These are phyloP conservation scores for Phoebastria nigripes DNA, from an alignment of 2,797 vertebrate genomes.

Conservation along the genomic window DNA sequence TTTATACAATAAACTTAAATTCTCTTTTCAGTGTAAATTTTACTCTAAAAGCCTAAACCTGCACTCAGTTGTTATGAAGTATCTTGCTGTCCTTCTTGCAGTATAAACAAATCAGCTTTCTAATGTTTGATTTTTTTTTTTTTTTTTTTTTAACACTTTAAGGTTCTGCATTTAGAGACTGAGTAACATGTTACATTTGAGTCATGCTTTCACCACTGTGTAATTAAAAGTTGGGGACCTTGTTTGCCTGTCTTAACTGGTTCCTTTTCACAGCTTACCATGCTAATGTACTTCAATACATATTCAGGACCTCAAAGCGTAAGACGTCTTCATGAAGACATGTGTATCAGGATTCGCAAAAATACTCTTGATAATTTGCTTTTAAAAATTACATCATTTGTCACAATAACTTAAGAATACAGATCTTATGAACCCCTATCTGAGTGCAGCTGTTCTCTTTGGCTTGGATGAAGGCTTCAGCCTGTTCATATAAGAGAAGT, in stretches of 20 bases:
- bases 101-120: background rate
- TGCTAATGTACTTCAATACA: background rate
- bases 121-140: background rate
- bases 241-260: background rate
- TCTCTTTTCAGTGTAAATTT: background rate
- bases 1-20: background rate
- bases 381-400: background rate
- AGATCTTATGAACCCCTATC: background rate
- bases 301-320: background rate
- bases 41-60: background rate
- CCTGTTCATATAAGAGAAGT: background rate
- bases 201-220: background rate
- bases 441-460: background rate
- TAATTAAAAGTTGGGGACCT: slow-evolving; percentile 11
- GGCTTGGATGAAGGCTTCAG: background rate
- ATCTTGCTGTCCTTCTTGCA: background rate
- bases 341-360: background rate
- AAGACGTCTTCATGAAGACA: background rate
- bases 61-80: accelerated
- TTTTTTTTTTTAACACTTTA: background rate
- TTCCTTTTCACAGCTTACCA: slow-evolving; percentile 8
- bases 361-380: background rate
- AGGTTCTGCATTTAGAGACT: background rate
- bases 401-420: background rate
- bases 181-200: background rate